Evolutionary conservation across 2,888 invertebrate species (phyloP).

Genomic region (Prenolepis imparis): DNA sequence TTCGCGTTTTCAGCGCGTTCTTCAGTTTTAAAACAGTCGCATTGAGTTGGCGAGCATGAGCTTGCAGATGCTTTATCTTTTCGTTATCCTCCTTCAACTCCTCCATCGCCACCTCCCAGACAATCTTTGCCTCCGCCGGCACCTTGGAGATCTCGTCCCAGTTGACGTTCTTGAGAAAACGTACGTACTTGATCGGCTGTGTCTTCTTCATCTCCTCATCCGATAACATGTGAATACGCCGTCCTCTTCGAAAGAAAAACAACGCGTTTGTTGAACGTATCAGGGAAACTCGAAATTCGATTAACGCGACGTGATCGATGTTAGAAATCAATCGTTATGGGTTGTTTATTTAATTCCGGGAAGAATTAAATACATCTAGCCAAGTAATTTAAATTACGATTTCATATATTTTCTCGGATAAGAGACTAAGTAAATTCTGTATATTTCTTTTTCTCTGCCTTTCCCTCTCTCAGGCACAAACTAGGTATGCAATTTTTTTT

Average conservation of each 20-base stretch:
- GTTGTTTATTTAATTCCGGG: not conserved
- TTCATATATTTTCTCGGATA: not conserved
- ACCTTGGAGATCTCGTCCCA: constrained; percentile 41
- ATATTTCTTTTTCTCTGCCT: not conserved
- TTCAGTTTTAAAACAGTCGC: constrained; percentile 11
- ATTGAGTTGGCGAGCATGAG: constrained; percentile 1
- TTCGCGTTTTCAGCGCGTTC: not conserved
- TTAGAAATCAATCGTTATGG: not conserved
- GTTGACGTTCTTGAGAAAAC: constrained; percentile 27
- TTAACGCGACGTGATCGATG: not conserved
- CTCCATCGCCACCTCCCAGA: constrained; percentile 34
- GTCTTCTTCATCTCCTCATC: constrained; percentile 28
- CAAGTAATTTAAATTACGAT: not conserved
- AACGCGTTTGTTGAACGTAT: not conserved
- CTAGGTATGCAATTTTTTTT: not conserved
- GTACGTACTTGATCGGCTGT: constrained; percentile 30
- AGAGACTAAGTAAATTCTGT: not conserved
- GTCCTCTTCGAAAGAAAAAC: constrained; percentile 13
- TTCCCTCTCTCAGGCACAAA: not conserved
- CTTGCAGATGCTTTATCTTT: constrained; percentile 30
- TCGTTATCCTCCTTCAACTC: constrained; percentile 32
- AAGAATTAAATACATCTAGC: not conserved
- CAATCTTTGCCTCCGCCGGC: constrained; percentile 30
- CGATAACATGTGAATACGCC: constrained; percentile 25
- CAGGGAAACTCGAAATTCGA: not conserved